Conservation (phyloP, 1,140 invertebrate species). For the Pantala flavescens region DNA sequence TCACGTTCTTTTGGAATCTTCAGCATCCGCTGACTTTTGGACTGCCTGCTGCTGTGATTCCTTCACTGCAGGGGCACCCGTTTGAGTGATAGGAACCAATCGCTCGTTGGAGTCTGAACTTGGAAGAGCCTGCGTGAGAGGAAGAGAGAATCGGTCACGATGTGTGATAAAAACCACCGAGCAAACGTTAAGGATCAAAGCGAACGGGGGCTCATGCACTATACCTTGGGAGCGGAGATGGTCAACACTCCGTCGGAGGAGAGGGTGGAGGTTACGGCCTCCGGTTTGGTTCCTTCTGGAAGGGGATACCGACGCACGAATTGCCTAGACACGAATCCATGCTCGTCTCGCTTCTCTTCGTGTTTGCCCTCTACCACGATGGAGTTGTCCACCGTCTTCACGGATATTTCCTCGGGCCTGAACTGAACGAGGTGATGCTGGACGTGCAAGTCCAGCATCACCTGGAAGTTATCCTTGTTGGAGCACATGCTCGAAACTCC, state of each 20-base stretch:
- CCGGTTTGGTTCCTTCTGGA: slow-evolving; percentile 35
- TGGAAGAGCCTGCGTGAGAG: no score
- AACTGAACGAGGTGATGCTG: slow-evolving; percentile 51
- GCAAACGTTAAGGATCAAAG: no score
- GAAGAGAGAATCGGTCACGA: no score
- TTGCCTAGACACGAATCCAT: slow-evolving; percentile 62
- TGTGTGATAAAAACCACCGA: no score
- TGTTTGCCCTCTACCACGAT: slow-evolving; percentile 74
- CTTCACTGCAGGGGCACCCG: no score
- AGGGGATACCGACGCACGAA: slow-evolving; percentile 57
- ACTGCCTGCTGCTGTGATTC: no score
- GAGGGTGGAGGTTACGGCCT: slow-evolving; percentile 34
- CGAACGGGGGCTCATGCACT: no score
- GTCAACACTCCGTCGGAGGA: slow-evolving; percentile 36
- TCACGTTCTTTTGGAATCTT: no score
- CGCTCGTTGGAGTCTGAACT: no score
- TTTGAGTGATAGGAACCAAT: no score
- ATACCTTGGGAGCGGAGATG: slow-evolving; percentile 31
- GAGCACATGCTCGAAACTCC: slow-evolving; percentile 1
- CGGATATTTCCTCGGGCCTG: slow-evolving; percentile 75
- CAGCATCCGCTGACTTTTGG: no score
- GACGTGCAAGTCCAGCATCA: slow-evolving; percentile 67
- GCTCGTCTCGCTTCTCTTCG: slow-evolving; percentile 68
- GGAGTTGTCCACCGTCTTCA: slow-evolving; percentile 70
- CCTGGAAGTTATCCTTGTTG: slow-evolving; percentile 36